Percentiles rank a stretch among this genome's conserved stretches.
Conservation (phyloP, 2,888 invertebrate genomes). For the Apomyelois bistriatella region DNA sequence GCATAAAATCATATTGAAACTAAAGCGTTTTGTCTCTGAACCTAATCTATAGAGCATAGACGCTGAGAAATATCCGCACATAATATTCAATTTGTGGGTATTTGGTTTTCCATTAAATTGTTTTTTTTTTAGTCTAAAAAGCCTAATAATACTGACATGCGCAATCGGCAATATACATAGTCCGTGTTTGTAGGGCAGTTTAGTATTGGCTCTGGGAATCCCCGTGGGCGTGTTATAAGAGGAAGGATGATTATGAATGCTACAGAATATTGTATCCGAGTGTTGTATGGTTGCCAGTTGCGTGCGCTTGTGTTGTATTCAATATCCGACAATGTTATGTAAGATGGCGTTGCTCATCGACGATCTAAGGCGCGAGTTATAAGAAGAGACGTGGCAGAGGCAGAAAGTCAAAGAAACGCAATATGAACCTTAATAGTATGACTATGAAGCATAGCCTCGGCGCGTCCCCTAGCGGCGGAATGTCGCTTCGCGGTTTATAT, state of each 20-base stretch:
- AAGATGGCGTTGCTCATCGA: constrained; percentile 36
- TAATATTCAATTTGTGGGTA: too few species aligned
- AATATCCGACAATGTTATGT: constrained; percentile 42
- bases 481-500: too few species aligned
- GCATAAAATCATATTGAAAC: too few species aligned
- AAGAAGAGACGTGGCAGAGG: neutral
- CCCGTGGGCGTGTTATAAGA: constrained; percentile 34
- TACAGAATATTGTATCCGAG: constrained; percentile 20
- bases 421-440: too few species aligned
- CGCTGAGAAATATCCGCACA: too few species aligned
- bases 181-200: constrained; percentile 29
- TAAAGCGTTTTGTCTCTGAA: too few species aligned
- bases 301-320: constrained; percentile 54
- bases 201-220: constrained; percentile 34
- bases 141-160: neutral
- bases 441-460: too few species aligned
- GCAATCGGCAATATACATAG: neutral
- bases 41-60: too few species aligned
- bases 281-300: constrained; percentile 29
- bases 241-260: constrained; percentile 29
- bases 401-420: too few species aligned
- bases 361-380: constrained; percentile 18
- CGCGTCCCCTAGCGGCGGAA: too few species aligned
- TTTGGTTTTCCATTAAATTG: too few species aligned
- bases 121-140: too few species aligned